Conservation (phyloP, 2,113 vertebrate species). For the Scartelaos histophorus region DNA sequence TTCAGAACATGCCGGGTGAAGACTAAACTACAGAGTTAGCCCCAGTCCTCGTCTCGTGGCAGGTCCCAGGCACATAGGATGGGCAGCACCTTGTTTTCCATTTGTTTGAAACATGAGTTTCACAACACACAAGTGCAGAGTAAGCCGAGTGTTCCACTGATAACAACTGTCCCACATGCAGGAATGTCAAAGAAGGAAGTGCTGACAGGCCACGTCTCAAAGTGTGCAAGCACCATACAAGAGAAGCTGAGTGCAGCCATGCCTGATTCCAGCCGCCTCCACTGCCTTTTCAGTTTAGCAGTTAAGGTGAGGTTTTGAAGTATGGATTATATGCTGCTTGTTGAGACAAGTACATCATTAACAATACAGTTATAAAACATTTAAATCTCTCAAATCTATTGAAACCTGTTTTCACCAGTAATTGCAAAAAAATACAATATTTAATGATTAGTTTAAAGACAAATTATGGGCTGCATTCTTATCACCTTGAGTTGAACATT, state of each 20-base stretch:
- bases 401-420: neutral
- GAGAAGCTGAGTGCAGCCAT: neutral
- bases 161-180: constrained; percentile 1
- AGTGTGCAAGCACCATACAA: neutral
- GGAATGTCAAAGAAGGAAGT: constrained; percentile 19
- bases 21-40: neutral
- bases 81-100: neutral
- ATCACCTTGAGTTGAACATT: neutral
- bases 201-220: constrained; percentile 4
- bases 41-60: neutral
- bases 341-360: neutral
- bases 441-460: neutral
- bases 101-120: constrained; percentile 8
- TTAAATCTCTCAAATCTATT: neutral
- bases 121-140: constrained; percentile 17
- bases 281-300: neutral
- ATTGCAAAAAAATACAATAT: neutral
- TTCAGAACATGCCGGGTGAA: neutral
- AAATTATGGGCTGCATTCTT: neutral
- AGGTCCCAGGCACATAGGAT: neutral
- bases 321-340: constrained; percentile 1
- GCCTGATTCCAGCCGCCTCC: neutral
- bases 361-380: neutral
- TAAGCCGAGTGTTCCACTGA: constrained; percentile 8
- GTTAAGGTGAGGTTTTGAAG: neutral